A percentile compares a stretch with the other conserved stretches of the same genome.
Conservation (phyloP, 1,140 invertebrate genomes). For the Drosophila sechellia region DNA sequence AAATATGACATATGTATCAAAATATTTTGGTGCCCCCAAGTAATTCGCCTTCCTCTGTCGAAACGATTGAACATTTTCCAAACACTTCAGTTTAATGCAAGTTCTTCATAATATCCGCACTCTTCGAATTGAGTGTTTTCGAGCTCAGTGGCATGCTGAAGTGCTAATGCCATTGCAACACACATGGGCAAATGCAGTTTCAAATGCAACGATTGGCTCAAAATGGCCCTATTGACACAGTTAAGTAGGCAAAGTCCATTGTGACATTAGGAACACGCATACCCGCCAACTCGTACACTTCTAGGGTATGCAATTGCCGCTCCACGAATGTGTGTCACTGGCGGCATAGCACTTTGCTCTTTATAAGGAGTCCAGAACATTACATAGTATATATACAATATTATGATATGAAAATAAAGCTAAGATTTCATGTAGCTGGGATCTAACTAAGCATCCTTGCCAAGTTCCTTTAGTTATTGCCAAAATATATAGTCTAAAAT, state of each 20-base stretch:
- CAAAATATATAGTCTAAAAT: neutral
- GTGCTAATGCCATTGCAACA: conserved; percentile 51
- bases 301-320: conserved; percentile 31
- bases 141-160: conserved; percentile 48
- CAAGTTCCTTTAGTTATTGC: too few species aligned
- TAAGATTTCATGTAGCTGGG: too few species aligned
- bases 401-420: neutral
- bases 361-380: neutral
- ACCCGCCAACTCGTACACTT: conserved; percentile 2
- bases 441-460: too few species aligned
- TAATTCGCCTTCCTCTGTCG: neutral
- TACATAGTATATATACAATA: too few species aligned
- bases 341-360: conserved; percentile 16
- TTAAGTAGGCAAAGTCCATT: conserved; percentile 41
- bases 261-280: conserved; percentile 41
- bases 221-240: conserved; percentile 53
- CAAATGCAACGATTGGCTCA: conserved; percentile 42
- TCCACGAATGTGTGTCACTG: conserved; percentile 23
- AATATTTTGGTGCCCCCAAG: conserved; percentile 22
- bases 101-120: conserved; percentile 48
- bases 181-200: conserved; percentile 42
- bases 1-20: conserved; percentile 40
- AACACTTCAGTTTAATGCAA: conserved; percentile 55
- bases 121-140: conserved; percentile 39
- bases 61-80: conserved; percentile 41